These are phyloP conservation scores for Archips xylosteana DNA, from an alignment of 2,888 invertebrate species.

Conservation along the genomic window DNA sequence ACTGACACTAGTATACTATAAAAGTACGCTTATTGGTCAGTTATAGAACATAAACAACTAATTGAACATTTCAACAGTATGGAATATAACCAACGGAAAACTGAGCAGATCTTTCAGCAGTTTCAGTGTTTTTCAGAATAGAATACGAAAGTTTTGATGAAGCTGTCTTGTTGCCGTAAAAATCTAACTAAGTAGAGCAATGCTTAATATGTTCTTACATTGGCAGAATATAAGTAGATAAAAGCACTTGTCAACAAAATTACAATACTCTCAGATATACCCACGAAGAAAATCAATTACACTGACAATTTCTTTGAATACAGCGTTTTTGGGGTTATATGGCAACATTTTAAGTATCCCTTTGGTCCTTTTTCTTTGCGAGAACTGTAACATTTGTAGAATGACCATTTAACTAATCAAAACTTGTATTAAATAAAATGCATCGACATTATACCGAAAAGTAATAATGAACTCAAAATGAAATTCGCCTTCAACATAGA, in stretches of 20 bases:
- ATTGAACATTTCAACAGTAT: not conserved
- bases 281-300: too few species aligned
- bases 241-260: not conserved
- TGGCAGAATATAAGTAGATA: not conserved
- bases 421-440: not conserved
- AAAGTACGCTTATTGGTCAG: constrained; percentile 2
- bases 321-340: not conserved
- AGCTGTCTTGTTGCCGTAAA: too few species aligned
- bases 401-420: too few species aligned
- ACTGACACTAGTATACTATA: not conserved
- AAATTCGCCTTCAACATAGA: not conserved
- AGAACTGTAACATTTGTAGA: not conserved
- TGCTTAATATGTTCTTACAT: too few species aligned
- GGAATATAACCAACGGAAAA: too few species aligned
- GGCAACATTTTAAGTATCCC: not conserved
- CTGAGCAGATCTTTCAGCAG: too few species aligned
- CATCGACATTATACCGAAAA: not conserved
- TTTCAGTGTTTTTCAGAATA: too few species aligned
- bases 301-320: too few species aligned
- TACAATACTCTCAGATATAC: not conserved
- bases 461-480: not conserved
- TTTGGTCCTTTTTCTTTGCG: not conserved
- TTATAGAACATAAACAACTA: not conserved
- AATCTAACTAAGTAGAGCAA: too few species aligned
- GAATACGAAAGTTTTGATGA: too few species aligned